These are phyloP conservation scores for Sphecodes monilicornis DNA, from an alignment of 2,888 invertebrate species.

Conservation along the genomic window DNA sequence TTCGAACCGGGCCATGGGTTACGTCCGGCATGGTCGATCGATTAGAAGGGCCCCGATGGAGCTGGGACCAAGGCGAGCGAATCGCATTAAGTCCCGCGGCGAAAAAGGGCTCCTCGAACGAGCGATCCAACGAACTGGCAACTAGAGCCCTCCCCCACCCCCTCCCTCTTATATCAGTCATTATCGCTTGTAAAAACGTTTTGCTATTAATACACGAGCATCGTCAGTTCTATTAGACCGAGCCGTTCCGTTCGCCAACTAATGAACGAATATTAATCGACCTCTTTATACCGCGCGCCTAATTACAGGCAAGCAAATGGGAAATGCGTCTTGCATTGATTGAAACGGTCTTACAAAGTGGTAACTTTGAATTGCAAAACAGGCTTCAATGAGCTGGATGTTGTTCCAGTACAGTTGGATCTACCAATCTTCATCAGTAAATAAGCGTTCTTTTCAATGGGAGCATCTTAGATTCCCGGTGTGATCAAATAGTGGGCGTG, in stretches of 20 bases:
- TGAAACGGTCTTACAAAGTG: constrained; percentile 45
- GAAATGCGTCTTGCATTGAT: constrained; percentile 26
- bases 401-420: not conserved
- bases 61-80: not conserved
- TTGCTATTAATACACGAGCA: constrained; percentile 6
- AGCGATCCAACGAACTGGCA: constrained; percentile 4
- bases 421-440: not conserved
- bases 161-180: not conserved
- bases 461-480: not conserved
- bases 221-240: constrained; percentile 4
- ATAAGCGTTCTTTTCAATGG: not conserved
- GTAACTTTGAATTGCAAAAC: constrained; percentile 7
- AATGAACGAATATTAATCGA: constrained; percentile 55
- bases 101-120: constrained; percentile 9
- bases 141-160: not conserved
- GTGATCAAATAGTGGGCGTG: not conserved
- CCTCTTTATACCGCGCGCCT: constrained; percentile 21
- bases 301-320: constrained; percentile 25
- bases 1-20: constrained; percentile 15
- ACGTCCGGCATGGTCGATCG: constrained; percentile 44
- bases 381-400: not conserved
- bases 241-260: constrained; percentile 7
- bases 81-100: not conserved
- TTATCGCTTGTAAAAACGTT: constrained; percentile 25
- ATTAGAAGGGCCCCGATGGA: constrained; percentile 26